Evolutionary conservation across 2,888 invertebrate species (phyloP).

Genomic region (Drosophila seclusa): DNA sequence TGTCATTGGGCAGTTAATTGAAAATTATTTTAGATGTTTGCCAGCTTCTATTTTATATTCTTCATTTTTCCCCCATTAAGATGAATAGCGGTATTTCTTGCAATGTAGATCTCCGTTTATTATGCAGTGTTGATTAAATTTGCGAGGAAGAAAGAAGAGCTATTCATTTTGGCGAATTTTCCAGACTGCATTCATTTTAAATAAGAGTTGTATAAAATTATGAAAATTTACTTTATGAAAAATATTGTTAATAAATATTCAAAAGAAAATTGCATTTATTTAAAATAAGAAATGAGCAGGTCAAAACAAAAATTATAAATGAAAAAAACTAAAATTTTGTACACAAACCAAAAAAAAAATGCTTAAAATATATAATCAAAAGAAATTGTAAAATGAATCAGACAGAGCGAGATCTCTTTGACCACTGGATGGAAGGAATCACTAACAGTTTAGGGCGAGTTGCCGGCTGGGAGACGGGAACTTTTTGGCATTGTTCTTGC

Average conservation of each 20-base stretch:
- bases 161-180: background rate
- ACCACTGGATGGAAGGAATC: background rate
- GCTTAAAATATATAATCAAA: background rate
- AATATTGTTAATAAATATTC: background rate
- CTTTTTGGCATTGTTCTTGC: background rate
- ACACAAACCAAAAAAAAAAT: background rate
- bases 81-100: background rate
- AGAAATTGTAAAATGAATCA: background rate
- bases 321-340: background rate
- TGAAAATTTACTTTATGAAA: background rate
- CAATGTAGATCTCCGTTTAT: background rate
- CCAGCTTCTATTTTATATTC: constrained; percentile 7
- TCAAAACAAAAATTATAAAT: background rate
- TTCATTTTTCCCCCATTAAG: background rate
- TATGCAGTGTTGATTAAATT: background rate
- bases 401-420: background rate
- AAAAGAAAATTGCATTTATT: background rate
- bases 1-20: constrained; percentile 56
- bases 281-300: too few relatives aligned
- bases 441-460: background rate
- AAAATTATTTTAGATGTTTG: constrained; percentile 73
- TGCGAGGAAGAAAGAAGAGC: too few relatives aligned
- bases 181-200: background rate
- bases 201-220: background rate
- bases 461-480: background rate